phyloP scores from a whole-genome alignment of 2,888 invertebrate species.

The Limnephilus auricula region DNA sequence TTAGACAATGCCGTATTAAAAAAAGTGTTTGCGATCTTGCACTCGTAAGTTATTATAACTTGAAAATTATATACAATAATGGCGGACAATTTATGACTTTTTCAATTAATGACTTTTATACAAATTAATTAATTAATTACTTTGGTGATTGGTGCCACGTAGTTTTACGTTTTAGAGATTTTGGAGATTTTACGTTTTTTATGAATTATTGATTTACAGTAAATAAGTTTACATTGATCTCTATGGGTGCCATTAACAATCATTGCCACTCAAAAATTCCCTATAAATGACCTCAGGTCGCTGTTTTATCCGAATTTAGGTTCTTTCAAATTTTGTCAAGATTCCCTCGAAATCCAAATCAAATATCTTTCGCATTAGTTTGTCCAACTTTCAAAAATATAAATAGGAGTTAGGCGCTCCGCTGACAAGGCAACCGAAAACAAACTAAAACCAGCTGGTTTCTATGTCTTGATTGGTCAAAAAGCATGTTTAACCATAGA shows the following conservation, averaged over 20 bases:
- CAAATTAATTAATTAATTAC: too few relatives aligned
- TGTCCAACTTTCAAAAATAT: not conserved
- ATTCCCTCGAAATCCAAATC: not conserved
- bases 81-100: too few relatives aligned
- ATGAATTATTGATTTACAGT: not conserved
- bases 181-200: not conserved
- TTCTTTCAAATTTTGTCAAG: not conserved
- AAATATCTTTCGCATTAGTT: not conserved
- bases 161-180: too few relatives aligned
- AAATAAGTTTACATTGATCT: not conserved
- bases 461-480: too few relatives aligned
- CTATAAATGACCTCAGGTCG: not conserved
- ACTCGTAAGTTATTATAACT: not conserved
- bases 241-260: not conserved
- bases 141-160: not conserved
- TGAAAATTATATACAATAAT: too few relatives aligned
- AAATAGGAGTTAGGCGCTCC: not conserved
- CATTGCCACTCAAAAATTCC: not conserved
- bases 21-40: not conserved
- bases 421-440: too few relatives aligned
- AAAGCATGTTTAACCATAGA: too few relatives aligned
- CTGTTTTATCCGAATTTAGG: not conserved
- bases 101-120: too few relatives aligned
- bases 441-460: too few relatives aligned
- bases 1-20: not conserved